Conservation (phyloP, 2,113 vertebrate species). For the Aythya baeri region DNA sequence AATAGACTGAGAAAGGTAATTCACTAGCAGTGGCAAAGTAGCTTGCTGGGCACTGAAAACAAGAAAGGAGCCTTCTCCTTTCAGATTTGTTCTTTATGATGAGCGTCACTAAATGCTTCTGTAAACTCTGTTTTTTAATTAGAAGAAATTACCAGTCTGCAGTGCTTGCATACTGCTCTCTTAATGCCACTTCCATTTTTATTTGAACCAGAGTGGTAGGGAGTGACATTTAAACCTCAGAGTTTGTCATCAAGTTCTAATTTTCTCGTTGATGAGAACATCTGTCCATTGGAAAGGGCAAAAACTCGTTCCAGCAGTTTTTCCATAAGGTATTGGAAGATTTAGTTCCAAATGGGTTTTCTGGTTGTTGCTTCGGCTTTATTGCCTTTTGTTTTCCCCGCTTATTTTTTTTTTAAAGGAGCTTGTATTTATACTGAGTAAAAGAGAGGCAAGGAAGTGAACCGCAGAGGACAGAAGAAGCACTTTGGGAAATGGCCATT, state of each 20-base stretch:
- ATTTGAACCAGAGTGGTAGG: neutral
- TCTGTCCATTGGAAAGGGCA: constrained; percentile 32
- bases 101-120: neutral
- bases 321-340: neutral
- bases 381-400: neutral
- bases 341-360: neutral
- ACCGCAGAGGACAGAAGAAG: neutral
- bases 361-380: neutral
- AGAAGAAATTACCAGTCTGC: neutral
- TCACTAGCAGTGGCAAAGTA: neutral
- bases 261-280: constrained; percentile 17
- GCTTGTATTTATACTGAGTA: neutral
- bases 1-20: neutral
- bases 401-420: neutral
- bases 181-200: constrained; percentile 17
- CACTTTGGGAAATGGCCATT: neutral
- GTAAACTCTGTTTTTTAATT: constrained; percentile 21
- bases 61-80: neutral
- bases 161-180: neutral
- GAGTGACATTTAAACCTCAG: constrained; percentile 26
- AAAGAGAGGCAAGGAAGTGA: neutral
- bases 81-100: neutral
- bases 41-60: neutral
- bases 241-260: constrained; percentile 41
- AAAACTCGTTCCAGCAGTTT: neutral